Evolutionary conservation across 2,113 vertebrate genomes (phyloP), one percentile per base, ranked within the genome.

Genomic region (Zosterops japonicus): DNA sequence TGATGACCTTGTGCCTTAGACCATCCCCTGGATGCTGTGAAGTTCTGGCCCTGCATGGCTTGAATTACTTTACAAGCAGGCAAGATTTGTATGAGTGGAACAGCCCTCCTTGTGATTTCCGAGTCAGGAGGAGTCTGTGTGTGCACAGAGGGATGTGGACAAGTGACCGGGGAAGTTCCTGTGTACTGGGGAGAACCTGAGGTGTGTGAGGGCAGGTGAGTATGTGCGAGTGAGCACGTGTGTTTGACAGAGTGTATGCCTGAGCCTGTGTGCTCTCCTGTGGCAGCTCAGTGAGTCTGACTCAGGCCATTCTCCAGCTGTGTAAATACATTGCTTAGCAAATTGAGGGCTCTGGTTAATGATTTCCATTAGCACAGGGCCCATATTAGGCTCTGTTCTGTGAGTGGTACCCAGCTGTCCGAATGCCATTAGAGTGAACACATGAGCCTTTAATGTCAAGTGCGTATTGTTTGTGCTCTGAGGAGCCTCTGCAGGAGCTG

Each of bases 271-370:
- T 9, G 8, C 57, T 89, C 42, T 90, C 41, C 60, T 64, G 68
- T 63, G 2, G 63, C 79, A 90, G 65, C 79, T 0, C 0, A 39
- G 82, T 35, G 44, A 42, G 52, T 41, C 31, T 81, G 20, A 49
- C 72, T 94, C 1, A 4, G 90, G 71, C 92, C 1, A 1, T 60
- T 88, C 69, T 89, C 90, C 92, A 95, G 95, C 93, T 96, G 95
- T 74, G 90, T 93, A 96, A 96, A 97, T 90, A 96, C 28, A 35
- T 75, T 90, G 91, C 93, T 90, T 86, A 95, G 92, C 85, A 67
- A 80, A 56, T 8, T 21, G 52, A 94, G 64, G 85, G 56, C 59
- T 82, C 60, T 80, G 57, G 89, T 96, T 95, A 94, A 94, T 96
- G 88, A 94, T 94, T 94, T 55, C 83, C 64, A 68, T 81, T 74